Percentiles rank a stretch among this genome's conserved stretches.
Evolutionary conservation across 1,140 invertebrate genomes (phyloP).

Genomic region (Belonocnema kinseyi): DNA sequence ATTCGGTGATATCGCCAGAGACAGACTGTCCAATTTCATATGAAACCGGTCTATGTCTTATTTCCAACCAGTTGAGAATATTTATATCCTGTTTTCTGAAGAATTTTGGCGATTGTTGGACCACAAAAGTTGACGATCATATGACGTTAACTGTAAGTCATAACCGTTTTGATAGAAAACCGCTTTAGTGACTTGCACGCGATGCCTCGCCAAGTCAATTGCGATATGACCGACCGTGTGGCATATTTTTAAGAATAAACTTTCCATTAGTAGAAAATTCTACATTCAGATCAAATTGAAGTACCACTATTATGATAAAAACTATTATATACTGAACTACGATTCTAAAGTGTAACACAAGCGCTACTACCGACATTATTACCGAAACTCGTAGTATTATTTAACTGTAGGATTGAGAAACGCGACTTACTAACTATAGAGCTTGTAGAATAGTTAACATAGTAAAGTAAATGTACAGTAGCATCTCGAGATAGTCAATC

Average conservation of each 20-base stretch:
- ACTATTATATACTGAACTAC: conserved; percentile 1
- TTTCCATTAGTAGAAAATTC: neutral
- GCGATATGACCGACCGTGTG: conserved; percentile 28
- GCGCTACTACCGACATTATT: neutral
- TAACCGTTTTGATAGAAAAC: too few species aligned
- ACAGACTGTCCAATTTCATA: too few species aligned
- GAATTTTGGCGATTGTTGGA: conserved; percentile 26
- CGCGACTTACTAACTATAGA: neutral
- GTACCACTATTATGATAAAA: conserved; percentile 7
- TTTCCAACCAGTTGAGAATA: neutral
- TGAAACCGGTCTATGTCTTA: neutral
- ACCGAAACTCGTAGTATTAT: neutral
- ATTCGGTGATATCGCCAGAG: too few species aligned
- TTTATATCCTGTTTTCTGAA: conserved; percentile 15
- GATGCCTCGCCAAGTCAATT: conserved; percentile 30
- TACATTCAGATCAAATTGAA: conserved; percentile 7
- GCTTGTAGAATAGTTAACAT: conserved; percentile 7
- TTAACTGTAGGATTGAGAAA: neutral
- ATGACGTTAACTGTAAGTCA: neutral
- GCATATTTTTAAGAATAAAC: conserved; percentile 38
- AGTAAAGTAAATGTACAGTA: conserved; percentile 1
- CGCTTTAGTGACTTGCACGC: conserved; percentile 45
- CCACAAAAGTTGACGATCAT: conserved; percentile 21
- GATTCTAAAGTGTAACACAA: conserved; percentile 10
- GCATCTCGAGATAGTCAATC: neutral